Conservation (phyloP, 2,797 vertebrate species). For the Acipenser transmontanus region DNA sequence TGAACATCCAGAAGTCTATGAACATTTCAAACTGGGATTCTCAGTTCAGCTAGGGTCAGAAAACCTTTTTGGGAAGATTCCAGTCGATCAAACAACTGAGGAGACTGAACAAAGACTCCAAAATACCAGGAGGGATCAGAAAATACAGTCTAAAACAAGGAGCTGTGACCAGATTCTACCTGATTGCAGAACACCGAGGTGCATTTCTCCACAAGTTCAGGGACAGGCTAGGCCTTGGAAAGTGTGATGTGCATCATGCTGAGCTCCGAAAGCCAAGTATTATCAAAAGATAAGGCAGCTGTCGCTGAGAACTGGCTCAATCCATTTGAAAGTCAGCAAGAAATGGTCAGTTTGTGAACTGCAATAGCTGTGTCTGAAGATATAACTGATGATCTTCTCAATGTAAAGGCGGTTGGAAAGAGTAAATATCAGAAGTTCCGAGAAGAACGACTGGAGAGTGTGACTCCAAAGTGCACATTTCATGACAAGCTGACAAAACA, state of each 20-base stretch:
- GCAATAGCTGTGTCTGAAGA: neutral
- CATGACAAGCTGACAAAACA: slow-evolving; percentile 8
- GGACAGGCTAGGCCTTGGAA: slow-evolving; percentile 5
- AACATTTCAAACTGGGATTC: slow-evolving; percentile 10
- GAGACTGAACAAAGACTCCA: slow-evolving; percentile 12
- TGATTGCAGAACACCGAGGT: neutral
- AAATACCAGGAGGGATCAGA: slow-evolving; percentile 3
- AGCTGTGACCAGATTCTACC: slow-evolving; percentile 2
- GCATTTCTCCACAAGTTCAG: slow-evolving; percentile 13
- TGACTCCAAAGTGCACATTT: slow-evolving; percentile 2
- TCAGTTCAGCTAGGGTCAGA: slow-evolving; percentile 9
- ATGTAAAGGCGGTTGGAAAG: slow-evolving; percentile 2
- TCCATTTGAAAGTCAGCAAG: slow-evolving; percentile 9
- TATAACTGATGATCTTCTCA: slow-evolving; percentile 4
- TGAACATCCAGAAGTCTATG: slow-evolving; percentile 6
- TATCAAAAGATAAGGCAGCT: slow-evolving; percentile 9
- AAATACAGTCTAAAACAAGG: slow-evolving; percentile 8
- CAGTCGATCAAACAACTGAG: slow-evolving; percentile 15
- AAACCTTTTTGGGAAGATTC: slow-evolving; percentile 9
- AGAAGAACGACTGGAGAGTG: slow-evolving; percentile 2
- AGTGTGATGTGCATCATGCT: neutral
- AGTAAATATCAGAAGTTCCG: slow-evolving; percentile 1
- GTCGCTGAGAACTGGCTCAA: slow-evolving; percentile 8
- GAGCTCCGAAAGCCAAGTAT: slow-evolving; percentile 9
- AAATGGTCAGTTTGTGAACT: neutral